Percentiles rank a stretch among this genome's conserved stretches.
Conservation (phyloP, 2,888 invertebrate genomes). For the Cylloceria caligata region DNA sequence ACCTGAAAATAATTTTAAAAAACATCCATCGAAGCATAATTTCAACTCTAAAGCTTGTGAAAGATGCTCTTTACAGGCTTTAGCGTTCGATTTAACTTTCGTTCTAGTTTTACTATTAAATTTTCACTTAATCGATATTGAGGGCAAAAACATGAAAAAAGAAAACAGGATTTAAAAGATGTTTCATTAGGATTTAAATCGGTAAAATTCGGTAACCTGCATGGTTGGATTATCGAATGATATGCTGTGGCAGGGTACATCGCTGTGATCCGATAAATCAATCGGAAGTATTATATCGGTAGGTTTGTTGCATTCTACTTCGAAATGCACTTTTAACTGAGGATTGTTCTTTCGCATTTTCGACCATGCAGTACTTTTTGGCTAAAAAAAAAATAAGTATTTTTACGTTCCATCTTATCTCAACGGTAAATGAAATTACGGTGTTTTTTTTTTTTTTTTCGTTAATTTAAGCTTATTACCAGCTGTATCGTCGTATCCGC, state of each 20-base stretch:
- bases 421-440: conserved; percentile 8
- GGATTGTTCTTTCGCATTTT: conserved; percentile 87
- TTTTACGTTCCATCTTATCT: conserved; percentile 7
- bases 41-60: not conserved
- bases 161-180: not conserved
- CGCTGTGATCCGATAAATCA: conserved; percentile 77
- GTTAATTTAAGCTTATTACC: conserved; percentile 85
- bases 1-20: conserved; percentile 73
- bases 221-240: conserved; percentile 80
- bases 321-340: conserved; percentile 88
- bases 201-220: conserved; percentile 71
- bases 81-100: not conserved
- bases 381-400: conserved; percentile 73
- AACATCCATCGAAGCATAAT: conserved; percentile 42
- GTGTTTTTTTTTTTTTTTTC: too few species aligned
- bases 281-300: conserved; percentile 87
- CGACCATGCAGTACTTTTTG: conserved; percentile 84
- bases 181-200: not conserved
- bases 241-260: conserved; percentile 81
- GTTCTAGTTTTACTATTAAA: too few species aligned
- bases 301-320: conserved; percentile 87
- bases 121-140: too few species aligned
- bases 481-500: conserved; percentile 85
- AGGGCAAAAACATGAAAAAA: too few species aligned
- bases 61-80: not conserved